Conservation (phyloP, 2,113 vertebrate genomes). For the Sinocyclocheilus maitianheensis region DNA sequence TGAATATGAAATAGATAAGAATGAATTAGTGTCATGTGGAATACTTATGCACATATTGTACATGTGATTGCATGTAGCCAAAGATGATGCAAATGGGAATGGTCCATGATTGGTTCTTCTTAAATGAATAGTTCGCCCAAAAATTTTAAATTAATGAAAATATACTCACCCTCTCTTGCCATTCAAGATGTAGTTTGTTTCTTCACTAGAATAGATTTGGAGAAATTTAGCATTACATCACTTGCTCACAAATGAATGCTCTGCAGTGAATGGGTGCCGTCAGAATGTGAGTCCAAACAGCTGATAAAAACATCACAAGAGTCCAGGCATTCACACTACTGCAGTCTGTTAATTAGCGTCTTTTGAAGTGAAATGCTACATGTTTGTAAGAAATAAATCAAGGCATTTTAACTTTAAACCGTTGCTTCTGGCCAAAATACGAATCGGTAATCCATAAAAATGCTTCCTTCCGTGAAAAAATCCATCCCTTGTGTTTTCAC, state of each 20-base stretch:
- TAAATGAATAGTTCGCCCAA: neutral
- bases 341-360: neutral
- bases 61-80: conserved; percentile 12
- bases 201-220: neutral
- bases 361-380: neutral
- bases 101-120: neutral
- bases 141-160: too few species aligned
- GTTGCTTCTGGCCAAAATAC: too few species aligned
- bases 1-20: neutral
- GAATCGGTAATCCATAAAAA: too few species aligned
- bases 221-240: neutral
- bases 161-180: too few species aligned
- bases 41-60: neutral
- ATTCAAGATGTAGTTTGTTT: neutral
- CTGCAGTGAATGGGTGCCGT: neutral
- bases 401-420: neutral
- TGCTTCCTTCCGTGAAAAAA: too few species aligned
- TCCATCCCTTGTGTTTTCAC: too few species aligned
- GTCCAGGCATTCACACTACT: neutral
- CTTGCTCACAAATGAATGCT: neutral
- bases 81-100: conserved; percentile 1
- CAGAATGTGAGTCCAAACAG: neutral
- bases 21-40: neutral
- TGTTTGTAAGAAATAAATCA: neutral
- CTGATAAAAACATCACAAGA: neutral